Evolutionary conservation across 1,140 invertebrate species (phyloP).

Genomic region (Uloborus diversus): DNA sequence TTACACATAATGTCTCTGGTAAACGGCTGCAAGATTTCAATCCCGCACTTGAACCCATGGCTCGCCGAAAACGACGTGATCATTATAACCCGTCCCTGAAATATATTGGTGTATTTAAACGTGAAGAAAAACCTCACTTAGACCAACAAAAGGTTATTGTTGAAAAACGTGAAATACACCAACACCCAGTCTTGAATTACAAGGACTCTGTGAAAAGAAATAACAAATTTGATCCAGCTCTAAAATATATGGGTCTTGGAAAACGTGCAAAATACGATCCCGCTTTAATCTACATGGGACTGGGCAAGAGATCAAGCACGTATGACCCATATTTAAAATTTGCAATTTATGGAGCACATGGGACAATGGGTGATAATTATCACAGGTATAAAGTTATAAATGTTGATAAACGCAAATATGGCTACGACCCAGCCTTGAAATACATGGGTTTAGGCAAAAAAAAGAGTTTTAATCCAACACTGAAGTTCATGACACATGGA

Average conservation of each 20-base stretch:
- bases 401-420: not conserved
- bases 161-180: not conserved
- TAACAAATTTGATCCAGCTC: not conserved
- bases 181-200: slow-evolving; percentile 28
- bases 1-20: not conserved
- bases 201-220: slow-evolving; percentile 40
- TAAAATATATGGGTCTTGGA: slow-evolving; percentile 15
- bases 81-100: not conserved
- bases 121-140: not conserved
- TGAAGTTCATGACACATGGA: slow-evolving; percentile 1
- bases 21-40: not conserved
- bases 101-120: not conserved
- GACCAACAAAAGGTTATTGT: not conserved
- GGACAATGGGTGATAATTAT: too few species aligned
- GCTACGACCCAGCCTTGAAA: not conserved
- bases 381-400: slow-evolving; percentile 25
- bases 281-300: not conserved
- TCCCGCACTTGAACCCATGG: not conserved
- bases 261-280: slow-evolving; percentile 9
- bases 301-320: too few species aligned
- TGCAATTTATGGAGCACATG: too few species aligned
- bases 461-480: not conserved
- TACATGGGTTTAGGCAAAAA: slow-evolving; percentile 27
- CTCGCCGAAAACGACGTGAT: not conserved
- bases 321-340: too few species aligned